Percentiles rank a stretch among this genome's conserved stretches.
Conservation (phyloP, 2,797 vertebrate species). For the Girardinus metallicus region DNA sequence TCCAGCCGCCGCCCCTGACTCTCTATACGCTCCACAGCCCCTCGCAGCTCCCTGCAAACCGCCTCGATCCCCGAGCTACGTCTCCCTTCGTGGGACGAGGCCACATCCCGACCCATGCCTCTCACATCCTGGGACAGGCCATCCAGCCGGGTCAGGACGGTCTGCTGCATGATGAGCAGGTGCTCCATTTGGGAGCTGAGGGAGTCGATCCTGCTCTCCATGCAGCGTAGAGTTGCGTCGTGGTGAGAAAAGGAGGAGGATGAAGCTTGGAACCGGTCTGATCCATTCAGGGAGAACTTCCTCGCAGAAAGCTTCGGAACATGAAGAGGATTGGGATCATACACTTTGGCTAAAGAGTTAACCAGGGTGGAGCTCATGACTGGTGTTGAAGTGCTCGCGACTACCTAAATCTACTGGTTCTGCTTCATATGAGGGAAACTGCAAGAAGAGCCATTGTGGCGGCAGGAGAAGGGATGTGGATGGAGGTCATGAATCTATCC, state of each 20-base stretch:
- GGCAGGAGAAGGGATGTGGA: conserved; percentile 20
- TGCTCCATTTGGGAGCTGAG: conserved; percentile 85
- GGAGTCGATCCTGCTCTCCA: conserved; percentile 82
- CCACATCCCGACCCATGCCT: conserved; percentile 76
- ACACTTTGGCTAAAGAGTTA: conserved; percentile 87
- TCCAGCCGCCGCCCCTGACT: conserved; percentile 83
- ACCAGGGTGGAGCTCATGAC: conserved; percentile 81
- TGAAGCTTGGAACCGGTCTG: conserved; percentile 54
- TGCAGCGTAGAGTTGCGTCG: conserved; percentile 40
- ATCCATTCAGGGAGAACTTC: conserved; percentile 65
- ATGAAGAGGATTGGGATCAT: conserved; percentile 83
- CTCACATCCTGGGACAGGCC: conserved; percentile 80
- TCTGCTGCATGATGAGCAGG: conserved; percentile 82
- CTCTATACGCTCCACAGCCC: conserved; percentile 75
- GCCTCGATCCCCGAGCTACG: conserved; percentile 61
- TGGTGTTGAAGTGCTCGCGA: conserved; percentile 14
- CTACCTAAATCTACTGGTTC: conserved; percentile 3
- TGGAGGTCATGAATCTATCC: conserved; percentile 44
- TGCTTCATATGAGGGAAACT: conserved; percentile 21
- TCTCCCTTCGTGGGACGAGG: conserved; percentile 52
- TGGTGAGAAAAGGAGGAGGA: conserved; percentile 26
- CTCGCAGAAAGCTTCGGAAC: conserved; percentile 72
- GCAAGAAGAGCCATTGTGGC: conserved; percentile 25
- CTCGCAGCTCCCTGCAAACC: conserved; percentile 75
- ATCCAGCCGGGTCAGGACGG: conserved; percentile 82